Evolutionary conservation across 2,797 vertebrate species (phyloP).

Genomic region (Spea hammondii): DNA sequence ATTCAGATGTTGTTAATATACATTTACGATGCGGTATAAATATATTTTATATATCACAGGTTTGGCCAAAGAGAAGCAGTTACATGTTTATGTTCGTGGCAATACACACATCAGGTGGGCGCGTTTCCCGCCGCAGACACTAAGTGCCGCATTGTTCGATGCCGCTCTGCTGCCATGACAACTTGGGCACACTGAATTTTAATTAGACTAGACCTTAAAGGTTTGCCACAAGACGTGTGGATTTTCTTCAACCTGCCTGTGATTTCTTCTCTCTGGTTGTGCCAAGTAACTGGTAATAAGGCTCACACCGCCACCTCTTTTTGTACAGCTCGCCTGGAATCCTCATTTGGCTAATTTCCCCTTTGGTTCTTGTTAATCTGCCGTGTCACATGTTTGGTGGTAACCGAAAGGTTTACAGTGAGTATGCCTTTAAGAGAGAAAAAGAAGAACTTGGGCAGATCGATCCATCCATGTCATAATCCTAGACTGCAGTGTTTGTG

Average conservation of each 20-base stretch:
- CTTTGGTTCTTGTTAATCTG: too few species aligned
- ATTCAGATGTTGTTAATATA: too few species aligned
- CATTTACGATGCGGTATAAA: too few species aligned
- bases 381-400: too few species aligned
- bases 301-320: too few species aligned
- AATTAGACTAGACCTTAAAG: slow-evolving; percentile 60
- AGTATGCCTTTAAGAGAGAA: too few species aligned
- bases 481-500: not conserved
- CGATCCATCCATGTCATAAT: not conserved
- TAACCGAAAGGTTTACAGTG: too few species aligned
- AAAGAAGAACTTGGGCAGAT: not conserved
- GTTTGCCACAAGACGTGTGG: slow-evolving; percentile 59
- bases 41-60: not conserved
- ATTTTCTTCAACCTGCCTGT: slow-evolving; percentile 27
- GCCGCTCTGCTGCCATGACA: slow-evolving; percentile 64
- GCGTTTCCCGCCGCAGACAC: slow-evolving; percentile 51
- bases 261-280: not conserved
- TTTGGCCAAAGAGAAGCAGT: not conserved
- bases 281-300: not conserved
- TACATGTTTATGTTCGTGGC: slow-evolving; percentile 23
- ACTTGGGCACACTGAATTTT: slow-evolving; percentile 61
- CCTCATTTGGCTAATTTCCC: too few species aligned
- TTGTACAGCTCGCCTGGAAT: too few species aligned
- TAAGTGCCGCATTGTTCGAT: slow-evolving; percentile 59
- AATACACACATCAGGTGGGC: slow-evolving; percentile 49